Percentiles rank a stretch among this genome's conserved stretches.
Conservation (phyloP, 2,888 invertebrate genomes). For the Drosophila borealis region DNA sequence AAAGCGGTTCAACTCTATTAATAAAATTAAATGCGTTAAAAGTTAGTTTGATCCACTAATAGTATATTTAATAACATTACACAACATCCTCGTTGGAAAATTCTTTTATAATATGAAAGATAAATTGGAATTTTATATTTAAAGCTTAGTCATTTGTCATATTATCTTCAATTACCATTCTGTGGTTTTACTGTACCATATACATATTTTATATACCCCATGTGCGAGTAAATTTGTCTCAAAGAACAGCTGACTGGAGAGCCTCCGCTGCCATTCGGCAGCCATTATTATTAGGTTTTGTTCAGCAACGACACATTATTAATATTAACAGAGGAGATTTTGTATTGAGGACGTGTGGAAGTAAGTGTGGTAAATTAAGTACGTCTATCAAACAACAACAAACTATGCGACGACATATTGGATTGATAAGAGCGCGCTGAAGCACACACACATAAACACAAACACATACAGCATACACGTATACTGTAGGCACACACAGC, state of each 20-base stretch:
- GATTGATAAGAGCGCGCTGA: slow-evolving; percentile 61
- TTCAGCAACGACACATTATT: slow-evolving; percentile 24
- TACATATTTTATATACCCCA: slow-evolving; percentile 11
- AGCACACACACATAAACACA: slow-evolving; percentile 19
- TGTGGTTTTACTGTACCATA: neutral
- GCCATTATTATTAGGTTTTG: slow-evolving; percentile 62
- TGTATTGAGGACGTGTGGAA: slow-evolving; percentile 74
- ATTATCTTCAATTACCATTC: neutral
- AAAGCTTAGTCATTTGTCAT: neutral
- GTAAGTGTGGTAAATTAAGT: slow-evolving; percentile 56
- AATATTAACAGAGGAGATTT: slow-evolving; percentile 20
- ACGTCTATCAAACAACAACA: slow-evolving; percentile 59
- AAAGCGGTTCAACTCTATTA: too few relatives aligned
- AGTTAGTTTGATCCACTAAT: too few relatives aligned
- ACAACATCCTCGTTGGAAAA: too few relatives aligned
- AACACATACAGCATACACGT: slow-evolving; percentile 14
- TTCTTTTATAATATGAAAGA: too few relatives aligned
- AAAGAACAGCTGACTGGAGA: slow-evolving; percentile 79
- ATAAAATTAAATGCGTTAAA: too few relatives aligned
- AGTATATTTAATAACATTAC: too few relatives aligned
- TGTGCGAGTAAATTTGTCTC: slow-evolving; percentile 30
- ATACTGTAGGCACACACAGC: slow-evolving; percentile 17
- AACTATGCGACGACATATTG: slow-evolving; percentile 66
- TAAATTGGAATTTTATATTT: too few relatives aligned
- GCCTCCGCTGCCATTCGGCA: slow-evolving; percentile 51